Conservation (phyloP, 2,113 vertebrate species). For the Hippoglossus stenolepis region DNA sequence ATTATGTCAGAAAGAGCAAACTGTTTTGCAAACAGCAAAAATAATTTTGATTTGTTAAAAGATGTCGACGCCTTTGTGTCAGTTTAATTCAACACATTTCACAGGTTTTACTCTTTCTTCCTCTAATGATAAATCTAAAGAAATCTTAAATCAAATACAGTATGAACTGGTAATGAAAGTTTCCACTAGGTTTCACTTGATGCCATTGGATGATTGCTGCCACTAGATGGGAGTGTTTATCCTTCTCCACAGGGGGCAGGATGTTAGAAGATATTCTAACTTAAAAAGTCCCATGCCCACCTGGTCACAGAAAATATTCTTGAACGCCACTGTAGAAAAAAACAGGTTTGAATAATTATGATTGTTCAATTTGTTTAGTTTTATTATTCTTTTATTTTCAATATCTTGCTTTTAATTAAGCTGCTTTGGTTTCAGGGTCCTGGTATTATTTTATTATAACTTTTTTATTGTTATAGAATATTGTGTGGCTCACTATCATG, state of each 20-base stretch:
- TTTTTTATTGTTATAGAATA: neutral
- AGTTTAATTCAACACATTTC: too few relatives aligned
- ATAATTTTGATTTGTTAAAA: too few relatives aligned
- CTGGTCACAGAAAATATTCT: neutral
- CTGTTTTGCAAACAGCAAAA: too few relatives aligned
- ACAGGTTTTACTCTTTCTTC: too few relatives aligned
- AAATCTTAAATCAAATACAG: too few relatives aligned
- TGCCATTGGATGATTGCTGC: neutral
- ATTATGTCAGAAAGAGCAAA: too few relatives aligned
- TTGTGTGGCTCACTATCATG: neutral
- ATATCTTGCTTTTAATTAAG: neutral
- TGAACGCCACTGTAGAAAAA: neutral
- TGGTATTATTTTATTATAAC: neutral
- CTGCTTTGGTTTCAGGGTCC: neutral
- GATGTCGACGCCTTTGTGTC: too few relatives aligned
- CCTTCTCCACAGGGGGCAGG: neutral
- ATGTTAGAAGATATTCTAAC: neutral
- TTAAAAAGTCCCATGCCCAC: too few relatives aligned
- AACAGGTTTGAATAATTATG: neutral
- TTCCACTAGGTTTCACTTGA: too few relatives aligned
- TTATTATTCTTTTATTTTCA: too few relatives aligned
- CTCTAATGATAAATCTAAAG: too few relatives aligned
- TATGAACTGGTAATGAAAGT: too few relatives aligned
- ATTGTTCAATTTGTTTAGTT: neutral
- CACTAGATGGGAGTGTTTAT: conserved; percentile 55